Evolutionary conservation across 1,140 invertebrate species (phyloP), one percentile per base, ranked within the genome.

Genomic region (Palaemon carinicauda): DNA sequence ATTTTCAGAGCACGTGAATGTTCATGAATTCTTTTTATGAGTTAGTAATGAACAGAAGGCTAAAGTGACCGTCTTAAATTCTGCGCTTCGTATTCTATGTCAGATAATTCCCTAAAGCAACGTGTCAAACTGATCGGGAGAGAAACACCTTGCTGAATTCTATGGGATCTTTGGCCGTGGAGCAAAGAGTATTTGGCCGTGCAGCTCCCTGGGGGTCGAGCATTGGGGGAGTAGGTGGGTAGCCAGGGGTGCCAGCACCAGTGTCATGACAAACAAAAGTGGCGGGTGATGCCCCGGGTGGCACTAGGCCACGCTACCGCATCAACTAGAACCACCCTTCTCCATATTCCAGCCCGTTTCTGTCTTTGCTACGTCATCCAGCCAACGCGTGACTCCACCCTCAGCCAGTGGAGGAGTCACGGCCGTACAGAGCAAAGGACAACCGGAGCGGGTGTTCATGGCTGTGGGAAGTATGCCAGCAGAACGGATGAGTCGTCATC

Each of bases 191-290:
- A 71, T 27, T 24, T n/a, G 65, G 74, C 74, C 74, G 74, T 78
- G 74, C 74, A 78, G 74, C 74, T 78, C 74, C 50, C 74, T 78
- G 74, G 19, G 74, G 65, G 24, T 31, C 29, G 65, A 31, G 29
- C 65, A 31, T 10, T 31, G 65, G 65, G 29, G 24, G 65, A 69
- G 65, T 27, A 31, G 65, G 65, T 69, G 65, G 29, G 65, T 24
- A 31, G 24, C 65, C 65, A 24, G 21, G 65, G 65, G 24, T 69
- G 65, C 65, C 65, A 27, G 65, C 65, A 31, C 65, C 65, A 31
- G 65, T 17, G 65, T 27, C 65, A 69, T 69, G 65, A 69, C 65
- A 69, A 69, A 69, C 14, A 24, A 31, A 27, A 31, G 65, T 31
- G 65, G 65, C 65, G 65, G 41, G 41, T 41, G 41, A 41, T 41